Evolutionary conservation across 2,888 invertebrate species (phyloP).

Genomic region (Fragum fragum): DNA sequence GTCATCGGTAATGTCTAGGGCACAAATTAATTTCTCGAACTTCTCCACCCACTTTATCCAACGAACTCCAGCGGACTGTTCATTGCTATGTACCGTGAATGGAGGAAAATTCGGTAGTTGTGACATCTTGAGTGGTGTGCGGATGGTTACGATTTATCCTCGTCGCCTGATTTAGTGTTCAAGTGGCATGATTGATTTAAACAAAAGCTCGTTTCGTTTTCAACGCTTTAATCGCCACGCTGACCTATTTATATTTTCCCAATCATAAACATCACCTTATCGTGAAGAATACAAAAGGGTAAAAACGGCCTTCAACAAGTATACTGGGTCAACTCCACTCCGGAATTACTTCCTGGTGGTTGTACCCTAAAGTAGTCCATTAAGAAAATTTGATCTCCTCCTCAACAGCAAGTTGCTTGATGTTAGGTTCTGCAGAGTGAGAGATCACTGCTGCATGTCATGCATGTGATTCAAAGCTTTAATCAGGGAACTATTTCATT

Average conservation of each 20-base stretch:
- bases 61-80: neutral
- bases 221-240: neutral
- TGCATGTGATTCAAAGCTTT: no score
- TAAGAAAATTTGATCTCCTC: no score
- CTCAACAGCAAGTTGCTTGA: no score
- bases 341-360: no score
- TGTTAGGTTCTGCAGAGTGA: no score
- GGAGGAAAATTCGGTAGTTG: conserved; percentile 16
- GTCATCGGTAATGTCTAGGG: conserved; percentile 5
- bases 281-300: neutral
- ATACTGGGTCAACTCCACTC: no score
- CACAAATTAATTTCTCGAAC: conserved; percentile 16
- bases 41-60: conserved; percentile 16
- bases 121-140: neutral
- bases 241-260: neutral
- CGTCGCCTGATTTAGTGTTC: conserved; percentile 31
- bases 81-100: conserved; percentile 15
- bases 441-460: no score
- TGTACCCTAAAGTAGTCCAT: no score
- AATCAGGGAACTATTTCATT: no score
- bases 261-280: neutral
- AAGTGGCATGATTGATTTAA: neutral
- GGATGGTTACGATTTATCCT: neutral
- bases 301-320: neutral
- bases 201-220: conserved; percentile 2